Conservation (phyloP, 2,797 vertebrate species). For the Anguilla anguilla region DNA sequence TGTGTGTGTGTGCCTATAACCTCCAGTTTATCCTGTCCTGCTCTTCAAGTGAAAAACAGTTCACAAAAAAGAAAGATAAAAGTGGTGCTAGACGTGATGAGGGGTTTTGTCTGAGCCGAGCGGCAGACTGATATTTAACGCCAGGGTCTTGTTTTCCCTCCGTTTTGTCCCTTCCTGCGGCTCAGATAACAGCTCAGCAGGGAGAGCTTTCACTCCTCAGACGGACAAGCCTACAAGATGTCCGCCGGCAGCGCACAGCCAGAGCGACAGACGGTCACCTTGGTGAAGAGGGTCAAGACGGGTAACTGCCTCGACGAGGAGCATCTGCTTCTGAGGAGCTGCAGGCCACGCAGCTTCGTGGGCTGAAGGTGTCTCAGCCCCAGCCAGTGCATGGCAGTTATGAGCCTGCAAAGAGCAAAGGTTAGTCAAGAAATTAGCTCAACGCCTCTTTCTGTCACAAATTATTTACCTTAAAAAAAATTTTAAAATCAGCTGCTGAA, state of each 20-base stretch:
- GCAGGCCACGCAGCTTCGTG: conserved; percentile 47
- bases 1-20: neutral
- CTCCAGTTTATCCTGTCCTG: neutral
- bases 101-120: neutral
- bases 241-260: neutral
- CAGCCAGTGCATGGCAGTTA: conserved; percentile 59
- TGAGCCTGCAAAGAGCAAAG: conserved; percentile 52
- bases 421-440: neutral
- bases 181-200: neutral
- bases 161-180: neutral
- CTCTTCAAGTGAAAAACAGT: neutral
- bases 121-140: neutral
- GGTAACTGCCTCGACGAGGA: conserved; percentile 60
- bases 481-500: neutral
- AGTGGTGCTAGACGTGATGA: neutral
- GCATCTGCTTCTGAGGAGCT: conserved; percentile 51
- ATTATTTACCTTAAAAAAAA: neutral
- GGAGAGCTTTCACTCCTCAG: neutral
- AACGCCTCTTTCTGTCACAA: neutral
- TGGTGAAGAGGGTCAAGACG: conserved; percentile 82
- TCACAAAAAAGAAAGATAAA: neutral
- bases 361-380: conserved; percentile 54
- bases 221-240: neutral
- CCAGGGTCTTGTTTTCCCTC: neutral
- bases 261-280: conserved; percentile 65